A percentile compares a stretch with the other conserved stretches of the same genome.
Evolutionary conservation across 2,888 invertebrate species (phyloP).

Genomic region (Acanthococcus lagerstroemiae): DNA sequence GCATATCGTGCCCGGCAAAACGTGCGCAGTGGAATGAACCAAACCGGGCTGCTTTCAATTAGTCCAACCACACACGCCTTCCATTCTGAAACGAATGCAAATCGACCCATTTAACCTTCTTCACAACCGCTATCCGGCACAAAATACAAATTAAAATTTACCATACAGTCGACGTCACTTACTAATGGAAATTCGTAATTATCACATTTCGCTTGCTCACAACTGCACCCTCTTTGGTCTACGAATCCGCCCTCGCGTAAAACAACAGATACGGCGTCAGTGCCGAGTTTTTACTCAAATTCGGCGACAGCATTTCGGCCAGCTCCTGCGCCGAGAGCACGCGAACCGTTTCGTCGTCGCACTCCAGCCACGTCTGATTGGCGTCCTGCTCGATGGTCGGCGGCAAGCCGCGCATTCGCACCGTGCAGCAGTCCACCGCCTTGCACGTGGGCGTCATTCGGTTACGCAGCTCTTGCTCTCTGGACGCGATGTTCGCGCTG

Average conservation of each 20-base stretch:
- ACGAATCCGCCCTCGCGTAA: constrained; percentile 49
- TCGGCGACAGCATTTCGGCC: constrained; percentile 63
- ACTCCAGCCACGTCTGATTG: constrained; percentile 64
- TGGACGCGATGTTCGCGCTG: neutral
- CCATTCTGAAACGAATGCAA: too few species aligned
- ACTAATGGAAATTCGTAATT: too few species aligned
- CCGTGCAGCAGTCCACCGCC: constrained; percentile 51
- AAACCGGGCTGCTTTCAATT: too few species aligned
- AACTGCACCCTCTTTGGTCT: neutral
- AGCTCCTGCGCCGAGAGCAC: constrained; percentile 68
- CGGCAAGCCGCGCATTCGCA: constrained; percentile 43
- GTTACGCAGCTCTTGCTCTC: constrained; percentile 33
- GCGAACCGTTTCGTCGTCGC: constrained; percentile 77
- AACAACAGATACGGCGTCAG: constrained; percentile 74
- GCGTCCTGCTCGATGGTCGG: constrained; percentile 40
- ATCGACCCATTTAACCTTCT: too few species aligned
- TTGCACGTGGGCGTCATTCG: constrained; percentile 42
- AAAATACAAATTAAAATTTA: too few species aligned
- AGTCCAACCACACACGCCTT: too few species aligned
- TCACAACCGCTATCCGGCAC: too few species aligned
- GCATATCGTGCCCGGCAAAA: too few species aligned
- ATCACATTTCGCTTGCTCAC: neutral
- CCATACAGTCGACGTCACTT: too few species aligned
- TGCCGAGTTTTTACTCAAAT: constrained; percentile 61
- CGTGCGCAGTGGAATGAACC: too few species aligned